phyloP scores from a whole-genome alignment of 2,888 invertebrate genomes.

The Acleris cristana region DNA sequence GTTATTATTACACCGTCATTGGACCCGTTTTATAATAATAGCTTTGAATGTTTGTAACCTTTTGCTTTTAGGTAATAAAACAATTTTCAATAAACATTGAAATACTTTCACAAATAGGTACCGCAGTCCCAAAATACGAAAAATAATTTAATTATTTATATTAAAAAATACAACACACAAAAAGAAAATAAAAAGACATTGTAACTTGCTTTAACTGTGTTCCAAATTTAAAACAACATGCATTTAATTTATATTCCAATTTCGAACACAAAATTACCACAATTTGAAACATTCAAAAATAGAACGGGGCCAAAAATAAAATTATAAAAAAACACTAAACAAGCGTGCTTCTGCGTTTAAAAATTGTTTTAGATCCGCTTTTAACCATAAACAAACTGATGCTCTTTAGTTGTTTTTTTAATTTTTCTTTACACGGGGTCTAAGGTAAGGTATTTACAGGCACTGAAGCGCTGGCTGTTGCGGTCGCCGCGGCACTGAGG shows the following conservation, averaged over 20 bases:
- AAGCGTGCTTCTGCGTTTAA: constrained; percentile 32
- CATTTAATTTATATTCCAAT: neutral
- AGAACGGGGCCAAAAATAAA: constrained; percentile 6
- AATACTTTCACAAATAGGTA: no score
- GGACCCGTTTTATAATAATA: no score
- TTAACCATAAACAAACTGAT: constrained; percentile 37
- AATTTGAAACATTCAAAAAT: constrained; percentile 4
- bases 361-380: constrained; percentile 29
- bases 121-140: no score
- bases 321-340: constrained; percentile 8
- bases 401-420: constrained; percentile 28
- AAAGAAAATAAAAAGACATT: no score
- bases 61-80: no score
- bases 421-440: constrained; percentile 23
- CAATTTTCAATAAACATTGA: no score
- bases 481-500: constrained; percentile 28
- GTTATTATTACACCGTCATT: no score
- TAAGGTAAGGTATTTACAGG: constrained; percentile 31
- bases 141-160: no score
- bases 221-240: neutral
- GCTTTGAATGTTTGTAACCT: no score
- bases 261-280: neutral
- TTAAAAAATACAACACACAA: no score
- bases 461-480: constrained; percentile 9
- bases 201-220: no score